Evolutionary conservation across 2,888 invertebrate species (phyloP).

Genomic region (Xestia rhomboidea): DNA sequence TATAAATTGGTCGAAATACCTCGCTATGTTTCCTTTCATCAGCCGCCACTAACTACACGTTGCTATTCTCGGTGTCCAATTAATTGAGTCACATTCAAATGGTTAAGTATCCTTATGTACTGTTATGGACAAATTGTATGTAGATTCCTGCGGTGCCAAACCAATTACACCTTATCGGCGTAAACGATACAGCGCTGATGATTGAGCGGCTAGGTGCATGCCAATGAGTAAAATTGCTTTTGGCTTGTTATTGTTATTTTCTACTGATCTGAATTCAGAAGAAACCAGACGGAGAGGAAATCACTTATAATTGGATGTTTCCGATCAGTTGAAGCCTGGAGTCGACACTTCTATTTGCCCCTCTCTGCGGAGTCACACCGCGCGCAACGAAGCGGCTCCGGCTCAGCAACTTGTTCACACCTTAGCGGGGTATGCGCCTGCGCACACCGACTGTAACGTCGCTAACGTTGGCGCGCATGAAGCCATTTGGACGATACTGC

Average conservation of each 20-base stretch:
- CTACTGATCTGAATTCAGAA: not conserved
- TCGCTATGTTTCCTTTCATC: conserved; percentile 16
- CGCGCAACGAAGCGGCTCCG: conserved; percentile 28
- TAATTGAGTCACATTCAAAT: conserved; percentile 13
- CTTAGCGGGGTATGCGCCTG: conserved; percentile 36
- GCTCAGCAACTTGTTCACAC: conserved; percentile 38
- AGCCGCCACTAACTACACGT: conserved; percentile 16
- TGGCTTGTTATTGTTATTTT: conserved; percentile 16
- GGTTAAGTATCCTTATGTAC: conserved; percentile 14
- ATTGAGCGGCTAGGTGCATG: conserved; percentile 15
- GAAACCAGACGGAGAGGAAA: not conserved
- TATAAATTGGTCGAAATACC: conserved; percentile 26
- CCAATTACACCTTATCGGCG: conserved; percentile 43
- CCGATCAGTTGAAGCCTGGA: not conserved
- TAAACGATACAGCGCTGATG: conserved; percentile 13
- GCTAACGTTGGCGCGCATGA: conserved; percentile 55
- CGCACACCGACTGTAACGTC: conserved; percentile 55
- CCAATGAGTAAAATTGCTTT: conserved; percentile 1
- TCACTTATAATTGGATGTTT: conserved; percentile 10
- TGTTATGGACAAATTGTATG: conserved; percentile 45
- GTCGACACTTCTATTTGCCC: conserved; percentile 2
- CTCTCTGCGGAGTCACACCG: not conserved
- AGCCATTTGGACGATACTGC: conserved; percentile 59
- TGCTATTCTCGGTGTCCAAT: conserved; percentile 5
- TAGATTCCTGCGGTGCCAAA: conserved; percentile 28